Evolutionary conservation across 2,113 vertebrate species (phyloP).

Genomic region (Nansenia antarctica): DNA sequence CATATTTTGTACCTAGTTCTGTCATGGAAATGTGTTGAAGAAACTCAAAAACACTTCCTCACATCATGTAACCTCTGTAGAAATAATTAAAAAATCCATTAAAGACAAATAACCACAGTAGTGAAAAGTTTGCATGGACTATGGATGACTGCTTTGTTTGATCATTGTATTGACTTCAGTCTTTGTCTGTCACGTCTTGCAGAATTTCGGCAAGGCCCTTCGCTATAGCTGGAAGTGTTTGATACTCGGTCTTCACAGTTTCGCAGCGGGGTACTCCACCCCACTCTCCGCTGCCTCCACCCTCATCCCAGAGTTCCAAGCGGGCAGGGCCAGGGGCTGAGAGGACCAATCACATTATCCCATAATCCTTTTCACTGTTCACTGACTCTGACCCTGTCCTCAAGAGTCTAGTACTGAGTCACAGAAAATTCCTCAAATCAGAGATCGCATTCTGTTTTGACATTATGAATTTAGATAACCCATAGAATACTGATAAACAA

Average conservation of each 20-base stretch:
- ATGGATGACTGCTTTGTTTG: no score
- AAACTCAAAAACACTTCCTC: not conserved
- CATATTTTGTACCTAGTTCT: constrained; percentile 11
- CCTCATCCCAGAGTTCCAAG: constrained; percentile 70
- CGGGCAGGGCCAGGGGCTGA: constrained; percentile 25
- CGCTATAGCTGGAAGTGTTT: constrained; percentile 86
- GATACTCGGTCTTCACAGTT: constrained; percentile 84
- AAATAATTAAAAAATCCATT: not conserved
- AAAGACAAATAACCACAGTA: no score
- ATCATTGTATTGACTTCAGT: not conserved
- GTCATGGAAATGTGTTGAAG: not conserved
- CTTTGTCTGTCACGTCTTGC: constrained; percentile 30
- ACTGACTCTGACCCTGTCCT: not conserved
- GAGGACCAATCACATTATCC: not conserved
- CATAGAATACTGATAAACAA: not conserved
- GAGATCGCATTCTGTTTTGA: not conserved
- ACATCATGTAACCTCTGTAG: not conserved
- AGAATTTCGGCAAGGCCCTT: constrained; percentile 87
- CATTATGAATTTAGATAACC: not conserved
- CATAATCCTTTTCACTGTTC: not conserved
- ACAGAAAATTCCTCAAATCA: not conserved
- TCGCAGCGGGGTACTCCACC: constrained; percentile 81
- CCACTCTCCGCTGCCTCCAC: constrained; percentile 77
- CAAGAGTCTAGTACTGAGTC: not conserved
- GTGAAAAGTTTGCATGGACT: no score